These are phyloP conservation scores for Rhagophthalmus giganteus DNA, from an alignment of 2,888 invertebrate species.

Conservation along the genomic window DNA sequence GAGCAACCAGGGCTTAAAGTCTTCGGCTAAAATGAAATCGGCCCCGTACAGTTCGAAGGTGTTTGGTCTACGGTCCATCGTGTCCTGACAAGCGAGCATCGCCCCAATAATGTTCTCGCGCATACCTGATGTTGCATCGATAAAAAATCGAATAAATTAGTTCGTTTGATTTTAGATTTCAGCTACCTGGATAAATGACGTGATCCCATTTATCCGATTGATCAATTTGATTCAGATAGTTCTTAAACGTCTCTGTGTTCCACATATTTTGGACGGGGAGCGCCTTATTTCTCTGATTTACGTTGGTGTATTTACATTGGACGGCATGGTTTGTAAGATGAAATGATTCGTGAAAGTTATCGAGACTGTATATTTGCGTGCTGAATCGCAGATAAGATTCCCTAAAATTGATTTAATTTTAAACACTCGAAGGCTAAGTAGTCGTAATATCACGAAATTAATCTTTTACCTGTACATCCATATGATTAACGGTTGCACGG, in stretches of 20 bases:
- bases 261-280: slow-evolving; percentile 94
- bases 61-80: slow-evolving; percentile 78
- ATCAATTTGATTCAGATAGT: slow-evolving; percentile 67
- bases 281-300: slow-evolving; percentile 68
- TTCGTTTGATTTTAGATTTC: no score
- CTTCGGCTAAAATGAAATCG: slow-evolving; percentile 91
- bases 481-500: slow-evolving; percentile 85
- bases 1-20: slow-evolving; percentile 87
- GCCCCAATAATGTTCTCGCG: slow-evolving; percentile 66
- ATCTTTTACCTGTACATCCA: slow-evolving; percentile 90
- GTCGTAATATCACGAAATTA: no score
- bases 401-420: slow-evolving; percentile 54
- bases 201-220: slow-evolving; percentile 79
- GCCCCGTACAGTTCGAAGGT: slow-evolving; percentile 94
- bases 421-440: no score
- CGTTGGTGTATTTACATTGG: slow-evolving; percentile 82
- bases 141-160: no score
- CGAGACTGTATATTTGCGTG: slow-evolving; percentile 83
- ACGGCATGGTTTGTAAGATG: slow-evolving; percentile 94
- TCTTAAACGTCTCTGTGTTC: slow-evolving; percentile 82
- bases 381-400: slow-evolving; percentile 93
- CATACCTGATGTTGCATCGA: slow-evolving; percentile 49
- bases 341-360: slow-evolving; percentile 88
- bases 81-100: slow-evolving; percentile 83
- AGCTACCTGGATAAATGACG: slow-evolving; percentile 87